phyloP scores from a whole-genome alignment of 2,888 invertebrate genomes.

The Tinea trinotella region DNA sequence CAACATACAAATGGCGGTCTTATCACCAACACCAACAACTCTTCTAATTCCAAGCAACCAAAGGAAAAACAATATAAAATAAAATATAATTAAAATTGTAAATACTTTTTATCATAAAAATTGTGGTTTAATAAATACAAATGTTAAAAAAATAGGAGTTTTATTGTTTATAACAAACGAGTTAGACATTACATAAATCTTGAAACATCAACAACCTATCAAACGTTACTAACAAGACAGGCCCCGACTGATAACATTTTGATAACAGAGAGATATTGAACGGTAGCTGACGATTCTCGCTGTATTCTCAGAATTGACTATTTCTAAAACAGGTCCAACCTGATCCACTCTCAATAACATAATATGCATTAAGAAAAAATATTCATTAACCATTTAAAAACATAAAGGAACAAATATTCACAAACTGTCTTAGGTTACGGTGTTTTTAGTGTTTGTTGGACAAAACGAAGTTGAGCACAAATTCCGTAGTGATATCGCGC shows the following conservation, averaged over 20 bases:
- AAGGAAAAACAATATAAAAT: too few species aligned
- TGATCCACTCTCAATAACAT: background rate
- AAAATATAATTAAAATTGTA: too few species aligned
- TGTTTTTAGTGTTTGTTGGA: background rate
- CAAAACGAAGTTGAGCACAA: background rate
- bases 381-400: background rate
- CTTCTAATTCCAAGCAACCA: too few species aligned
- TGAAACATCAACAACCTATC: background rate
- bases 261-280: background rate
- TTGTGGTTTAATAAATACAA: too few species aligned
- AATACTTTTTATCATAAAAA: too few species aligned
- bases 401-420: background rate
- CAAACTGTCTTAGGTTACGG: background rate
- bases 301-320: background rate
- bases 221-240: background rate
- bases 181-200: background rate
- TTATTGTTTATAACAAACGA: background rate
- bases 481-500: conserved; percentile 49
- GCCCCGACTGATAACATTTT: background rate
- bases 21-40: too few species aligned
- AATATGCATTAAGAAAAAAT: background rate
- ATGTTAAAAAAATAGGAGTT: too few species aligned
- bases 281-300: background rate
- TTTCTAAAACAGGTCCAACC: background rate
- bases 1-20: too few species aligned